These are phyloP conservation scores for Melanotaenia pygmaea DNA, from an alignment of 2,797 vertebrate species.

Conservation along the genomic window DNA sequence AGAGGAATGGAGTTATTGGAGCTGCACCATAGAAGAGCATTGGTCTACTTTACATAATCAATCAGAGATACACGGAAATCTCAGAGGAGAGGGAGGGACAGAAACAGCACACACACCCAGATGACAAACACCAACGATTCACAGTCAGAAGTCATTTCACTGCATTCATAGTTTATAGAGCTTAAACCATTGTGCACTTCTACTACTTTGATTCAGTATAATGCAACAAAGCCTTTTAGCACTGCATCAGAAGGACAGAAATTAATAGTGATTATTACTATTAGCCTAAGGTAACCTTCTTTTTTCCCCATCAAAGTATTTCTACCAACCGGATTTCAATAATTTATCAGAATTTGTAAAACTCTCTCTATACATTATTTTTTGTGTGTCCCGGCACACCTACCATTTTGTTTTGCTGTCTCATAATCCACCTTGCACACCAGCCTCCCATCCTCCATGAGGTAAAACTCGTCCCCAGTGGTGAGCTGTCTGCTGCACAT, in stretches of 20 bases:
- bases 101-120: conserved; percentile 53
- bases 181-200: conserved; percentile 27
- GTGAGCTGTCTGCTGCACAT: conserved; percentile 97
- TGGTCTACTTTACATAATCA: conserved; percentile 87
- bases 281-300: neutral
- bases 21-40: conserved; percentile 77
- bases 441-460: conserved; percentile 97
- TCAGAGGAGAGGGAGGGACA: conserved; percentile 72
- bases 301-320: neutral
- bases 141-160: conserved; percentile 48
- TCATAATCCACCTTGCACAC: conserved; percentile 99
- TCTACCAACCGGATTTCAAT: neutral
- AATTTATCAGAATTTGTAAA: neutral
- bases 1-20: conserved; percentile 76
- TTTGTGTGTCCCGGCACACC: conserved; percentile 27
- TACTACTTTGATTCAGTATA: conserved; percentile 30
- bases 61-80: conserved; percentile 80
- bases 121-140: conserved; percentile 67
- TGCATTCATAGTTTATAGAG: conserved; percentile 27
- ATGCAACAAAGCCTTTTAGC: conserved; percentile 12
- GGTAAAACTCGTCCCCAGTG: conserved; percentile 98
- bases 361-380: too few relatives aligned
- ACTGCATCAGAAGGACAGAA: conserved; percentile 1
- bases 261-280: neutral
- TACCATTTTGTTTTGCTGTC: conserved; percentile 97